Evolutionary conservation across 2,888 invertebrate species (phyloP), one percentile per base, ranked within the genome.

Genomic region (Pyrgus malvae): DNA sequence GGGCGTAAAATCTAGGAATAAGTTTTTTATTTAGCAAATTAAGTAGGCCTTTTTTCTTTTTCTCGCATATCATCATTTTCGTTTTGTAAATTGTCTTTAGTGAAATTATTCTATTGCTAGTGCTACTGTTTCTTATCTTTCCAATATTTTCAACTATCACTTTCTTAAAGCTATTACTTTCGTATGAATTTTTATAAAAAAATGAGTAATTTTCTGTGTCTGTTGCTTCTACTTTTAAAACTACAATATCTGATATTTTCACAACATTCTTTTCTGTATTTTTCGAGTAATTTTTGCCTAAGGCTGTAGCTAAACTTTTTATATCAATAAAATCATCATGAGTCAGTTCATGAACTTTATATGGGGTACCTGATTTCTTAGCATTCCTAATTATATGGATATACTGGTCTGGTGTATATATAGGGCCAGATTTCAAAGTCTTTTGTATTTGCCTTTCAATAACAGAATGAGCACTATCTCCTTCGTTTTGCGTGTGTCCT

Each of bases 311-410:
- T 46, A 55, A 37, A 51, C 48, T 14, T 48, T 55, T 58, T 12
- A 55, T 25, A 29, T 58, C 50, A 17, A 56, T 51, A 56, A 58
- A 58, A 56, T 19, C 51, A 14, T 56, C 53, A 53, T 58, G 53
- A 17, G 55, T 49, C 12, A 58, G 50, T 55, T 58, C 58, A 4
- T 55, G 3, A 42, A 55, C 58, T 19, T 23, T 14, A 11, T 16
- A 55, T 16, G 58, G 58, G 25, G 1, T 55, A 19, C 57, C 57
- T 29, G n/a, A 48, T 31, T 57, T 57, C 42, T 31, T 31, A 11
- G 31, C 31, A n/a, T n/a, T 31, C 11, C 11, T 31, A 31, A 31
- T 31, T 11, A 31, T n/a, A 31, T n/a, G 41, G 25, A 41, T 50
- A 37, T 53, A 38, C 14, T 48, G 48, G 12, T 23, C 27, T 19